Base-by-base conservation (phyloP, 2,888 invertebrate genomes). In the Herminia tarsipennalis region DNA sequence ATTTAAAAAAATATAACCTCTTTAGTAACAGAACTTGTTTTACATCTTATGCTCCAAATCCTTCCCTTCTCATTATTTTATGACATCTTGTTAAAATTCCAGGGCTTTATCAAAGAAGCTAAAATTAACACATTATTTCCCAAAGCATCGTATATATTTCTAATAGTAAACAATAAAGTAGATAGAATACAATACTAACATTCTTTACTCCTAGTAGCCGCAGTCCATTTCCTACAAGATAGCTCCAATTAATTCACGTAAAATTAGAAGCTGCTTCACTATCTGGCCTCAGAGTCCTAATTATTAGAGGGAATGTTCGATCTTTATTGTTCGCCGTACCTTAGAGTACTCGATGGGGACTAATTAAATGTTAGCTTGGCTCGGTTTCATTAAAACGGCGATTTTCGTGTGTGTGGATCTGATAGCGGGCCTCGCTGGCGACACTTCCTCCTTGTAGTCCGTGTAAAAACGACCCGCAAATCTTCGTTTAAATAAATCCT, bases 321-420 rank as follows among this genome's bases (percentile, higher is more conserved):
- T 87, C 87, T 87, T 88, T 89, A 90, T 90, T 90, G 89, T 88
- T 81, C 74, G 73, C 71, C 78, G 76, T 73, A 70, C 70, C 70
- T 64, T 47, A 61, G 45, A 61, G 62, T 76, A 80, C 71, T 79
- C 80, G 83, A 88, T 86, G 83, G 81, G 66, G 65, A 78, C 88
- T 90, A 90, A 90, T 90, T 90, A 90, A 88, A 83, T 79, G 68
- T 68, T 70, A 62, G 69, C 66, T 62, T 47, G 51, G 56, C 41
- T 58, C 47, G 72, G 74, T 82, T 86, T 83, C 81, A 83, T 88
- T 88, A 85, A 81, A 86, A 82, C 81, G 71, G 78, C 71, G 83
- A 83, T 87, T 84, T 88, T 90, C 87, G 86, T 88, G 86, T 87
- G 81, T 77, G 77, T 74, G 77, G 83, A 90, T 89, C 90, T 74